phyloP scores from a whole-genome alignment of 2,797 vertebrate species.

The Gymnoscopelus braueri region DNA sequence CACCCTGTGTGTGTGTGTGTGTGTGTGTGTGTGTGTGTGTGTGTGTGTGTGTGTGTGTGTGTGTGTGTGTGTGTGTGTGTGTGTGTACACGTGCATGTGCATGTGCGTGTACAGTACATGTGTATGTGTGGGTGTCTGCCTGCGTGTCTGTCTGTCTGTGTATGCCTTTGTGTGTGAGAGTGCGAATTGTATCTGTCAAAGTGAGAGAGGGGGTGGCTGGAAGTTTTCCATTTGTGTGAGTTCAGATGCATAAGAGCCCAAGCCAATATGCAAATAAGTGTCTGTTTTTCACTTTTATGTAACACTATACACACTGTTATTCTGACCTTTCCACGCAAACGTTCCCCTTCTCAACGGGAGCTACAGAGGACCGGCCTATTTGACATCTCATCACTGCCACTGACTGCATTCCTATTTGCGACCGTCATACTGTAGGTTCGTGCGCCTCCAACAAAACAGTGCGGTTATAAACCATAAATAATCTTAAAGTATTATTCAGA shows the following conservation, averaged over 20 bases:
- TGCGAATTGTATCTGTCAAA: conserved; percentile 59
- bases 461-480: conserved; percentile 3
- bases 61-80: conserved; percentile 12
- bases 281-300: conserved; percentile 56
- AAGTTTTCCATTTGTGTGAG: conserved; percentile 65
- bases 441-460: conserved; percentile 4
- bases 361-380: conserved; percentile 16
- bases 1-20: background rate
- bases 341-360: conserved; percentile 28
- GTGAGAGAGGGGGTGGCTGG: conserved; percentile 67
- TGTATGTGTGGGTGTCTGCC: conserved; percentile 23
- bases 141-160: background rate
- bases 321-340: conserved; percentile 51
- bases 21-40: conserved; percentile 36
- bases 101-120: conserved; percentile 47
- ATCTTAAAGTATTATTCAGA: conserved; percentile 15
- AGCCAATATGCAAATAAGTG: conserved; percentile 56
- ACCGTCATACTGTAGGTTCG: background rate
- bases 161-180: background rate
- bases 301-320: conserved; percentile 36
- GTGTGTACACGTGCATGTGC: background rate
- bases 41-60: conserved; percentile 36
- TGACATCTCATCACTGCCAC: conserved; percentile 28
- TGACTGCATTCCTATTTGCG: conserved; percentile 12
- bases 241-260: conserved; percentile 57